These are phyloP conservation scores for Alouatta palliata DNA, from an alignment of 2,113 vertebrate species.

Conservation along the genomic window DNA sequence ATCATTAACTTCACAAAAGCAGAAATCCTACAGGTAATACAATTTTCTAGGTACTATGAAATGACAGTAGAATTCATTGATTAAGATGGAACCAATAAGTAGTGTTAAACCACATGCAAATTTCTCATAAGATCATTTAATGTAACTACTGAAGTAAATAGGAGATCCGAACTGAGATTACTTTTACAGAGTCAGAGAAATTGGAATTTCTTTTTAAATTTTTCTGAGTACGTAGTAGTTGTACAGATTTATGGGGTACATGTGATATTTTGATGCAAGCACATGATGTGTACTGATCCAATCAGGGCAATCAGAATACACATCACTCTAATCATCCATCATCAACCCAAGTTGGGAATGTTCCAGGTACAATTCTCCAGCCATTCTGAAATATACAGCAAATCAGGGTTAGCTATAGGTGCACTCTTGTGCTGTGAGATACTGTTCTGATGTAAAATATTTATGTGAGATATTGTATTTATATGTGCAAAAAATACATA, in stretches of 20 bases:
- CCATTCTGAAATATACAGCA: background rate
- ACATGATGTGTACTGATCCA: background rate
- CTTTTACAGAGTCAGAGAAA: background rate
- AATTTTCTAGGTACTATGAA: background rate
- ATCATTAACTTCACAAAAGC: background rate
- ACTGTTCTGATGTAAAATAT: background rate
- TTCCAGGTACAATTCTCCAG: background rate
- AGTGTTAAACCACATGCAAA: background rate
- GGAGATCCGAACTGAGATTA: background rate
- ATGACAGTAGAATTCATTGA: background rate
- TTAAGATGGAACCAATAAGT: background rate
- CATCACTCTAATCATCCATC: background rate
- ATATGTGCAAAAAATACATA: background rate
- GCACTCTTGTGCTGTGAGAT: background rate
- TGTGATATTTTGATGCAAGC: background rate
- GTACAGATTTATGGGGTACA: background rate
- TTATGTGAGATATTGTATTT: background rate
- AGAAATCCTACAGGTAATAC: background rate
- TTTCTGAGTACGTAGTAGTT: background rate
- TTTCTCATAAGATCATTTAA: background rate
- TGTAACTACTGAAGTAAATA: background rate
- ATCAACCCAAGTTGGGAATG: background rate
- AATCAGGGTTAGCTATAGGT: background rate
- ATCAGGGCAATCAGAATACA: background rate
- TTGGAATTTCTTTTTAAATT: background rate